These are phyloP conservation scores for Hiodon tergisus DNA, from an alignment of 2,113 vertebrate species.

Conservation along the genomic window DNA sequence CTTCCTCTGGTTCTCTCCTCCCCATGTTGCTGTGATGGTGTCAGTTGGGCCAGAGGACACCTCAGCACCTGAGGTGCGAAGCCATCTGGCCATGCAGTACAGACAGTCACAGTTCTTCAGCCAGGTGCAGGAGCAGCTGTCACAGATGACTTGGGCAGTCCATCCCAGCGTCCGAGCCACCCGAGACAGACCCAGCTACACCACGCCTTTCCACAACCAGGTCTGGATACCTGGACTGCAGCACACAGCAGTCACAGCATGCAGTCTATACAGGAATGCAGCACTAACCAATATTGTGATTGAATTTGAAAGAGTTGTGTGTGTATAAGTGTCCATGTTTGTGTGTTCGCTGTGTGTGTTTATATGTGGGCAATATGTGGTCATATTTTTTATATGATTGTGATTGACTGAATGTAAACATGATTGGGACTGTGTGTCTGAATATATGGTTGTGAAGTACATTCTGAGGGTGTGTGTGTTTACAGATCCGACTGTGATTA, in stretches of 20 bases:
- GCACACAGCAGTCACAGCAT: not conserved
- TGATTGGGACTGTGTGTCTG: not conserved
- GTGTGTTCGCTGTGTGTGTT: not conserved
- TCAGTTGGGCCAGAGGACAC: conserved; percentile 16
- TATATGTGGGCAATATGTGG: not conserved
- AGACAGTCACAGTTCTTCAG: conserved; percentile 46
- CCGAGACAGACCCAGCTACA: conserved; percentile 35
- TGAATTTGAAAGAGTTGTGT: not conserved
- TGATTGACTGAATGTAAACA: no score
- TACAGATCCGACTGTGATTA: not conserved
- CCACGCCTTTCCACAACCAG: conserved; percentile 65
- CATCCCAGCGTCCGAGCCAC: not conserved
- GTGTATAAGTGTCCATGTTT: not conserved
- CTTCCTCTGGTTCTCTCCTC: no score
- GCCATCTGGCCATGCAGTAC: conserved; percentile 45
- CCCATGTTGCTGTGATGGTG: not conserved
- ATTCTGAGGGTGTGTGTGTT: not conserved
- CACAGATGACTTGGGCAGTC: conserved; percentile 23
- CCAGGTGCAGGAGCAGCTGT: conserved; percentile 48
- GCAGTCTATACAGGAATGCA: no score
- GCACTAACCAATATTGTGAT: not conserved
- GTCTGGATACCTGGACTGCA: conserved; percentile 29
- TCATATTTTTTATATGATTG: not conserved
- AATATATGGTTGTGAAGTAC: not conserved
- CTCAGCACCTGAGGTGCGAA: conserved; percentile 25